Evolutionary conservation across 1,140 invertebrate species (phyloP).

Genomic region (Anastatus disparis): DNA sequence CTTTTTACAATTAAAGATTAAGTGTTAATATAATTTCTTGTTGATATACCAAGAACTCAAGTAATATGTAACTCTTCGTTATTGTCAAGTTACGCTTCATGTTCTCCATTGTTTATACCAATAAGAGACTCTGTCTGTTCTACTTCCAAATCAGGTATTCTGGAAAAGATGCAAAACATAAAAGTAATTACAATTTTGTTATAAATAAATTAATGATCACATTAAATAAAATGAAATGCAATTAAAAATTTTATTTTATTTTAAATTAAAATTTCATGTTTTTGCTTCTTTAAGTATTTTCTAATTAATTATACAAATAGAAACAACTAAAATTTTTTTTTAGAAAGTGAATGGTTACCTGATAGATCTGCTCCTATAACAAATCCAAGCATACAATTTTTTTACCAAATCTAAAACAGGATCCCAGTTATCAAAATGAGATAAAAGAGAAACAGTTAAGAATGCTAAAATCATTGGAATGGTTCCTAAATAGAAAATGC

Average conservation of each 20-base stretch:
- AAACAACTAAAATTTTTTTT: too few relatives aligned
- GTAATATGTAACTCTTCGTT: slow-evolving; percentile 46
- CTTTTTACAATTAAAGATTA: slow-evolving; percentile 36
- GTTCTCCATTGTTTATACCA: slow-evolving; percentile 70
- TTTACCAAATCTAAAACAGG: slow-evolving; percentile 76
- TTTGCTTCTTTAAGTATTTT: too few relatives aligned
- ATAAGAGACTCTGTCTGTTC: slow-evolving; percentile 82
- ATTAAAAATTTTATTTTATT: too few relatives aligned
- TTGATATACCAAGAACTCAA: slow-evolving; percentile 39
- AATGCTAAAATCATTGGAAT: slow-evolving; percentile 84
- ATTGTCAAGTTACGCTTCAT: slow-evolving; percentile 69
- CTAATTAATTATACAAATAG: too few relatives aligned
- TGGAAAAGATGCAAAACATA: too few relatives aligned
- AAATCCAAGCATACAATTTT: slow-evolving; percentile 70
- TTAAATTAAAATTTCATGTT: too few relatives aligned
- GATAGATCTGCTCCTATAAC: slow-evolving; percentile 65
- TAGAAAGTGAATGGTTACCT: slow-evolving; percentile 57
- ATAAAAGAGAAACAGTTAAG: slow-evolving; percentile 78
- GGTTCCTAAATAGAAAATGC: slow-evolving; percentile 82
- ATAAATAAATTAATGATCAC: too few relatives aligned
- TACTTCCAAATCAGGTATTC: slow-evolving; percentile 74
- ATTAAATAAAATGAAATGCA: neutral
- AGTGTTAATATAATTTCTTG: slow-evolving; percentile 5
- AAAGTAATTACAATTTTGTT: too few relatives aligned
- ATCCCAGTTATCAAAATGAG: slow-evolving; percentile 88